A percentile compares a stretch with the other conserved stretches of the same genome.
These are phyloP conservation scores for Glomeris maerens DNA, from an alignment of 1,140 invertebrate genomes.

Conservation along the genomic window DNA sequence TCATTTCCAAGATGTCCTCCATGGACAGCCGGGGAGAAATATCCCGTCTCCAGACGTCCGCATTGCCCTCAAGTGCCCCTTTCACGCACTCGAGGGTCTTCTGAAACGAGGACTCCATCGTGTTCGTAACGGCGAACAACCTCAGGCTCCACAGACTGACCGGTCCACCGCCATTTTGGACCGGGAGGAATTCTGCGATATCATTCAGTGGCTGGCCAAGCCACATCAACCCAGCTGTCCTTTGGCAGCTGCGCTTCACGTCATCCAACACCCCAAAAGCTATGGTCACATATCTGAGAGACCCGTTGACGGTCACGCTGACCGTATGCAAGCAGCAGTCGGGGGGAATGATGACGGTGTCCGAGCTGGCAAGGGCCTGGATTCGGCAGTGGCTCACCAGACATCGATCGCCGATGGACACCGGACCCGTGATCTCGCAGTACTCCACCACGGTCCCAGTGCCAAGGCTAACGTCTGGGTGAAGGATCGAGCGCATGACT, in stretches of 20 bases:
- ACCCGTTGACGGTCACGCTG: constrained; percentile 19
- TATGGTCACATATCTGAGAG: constrained; percentile 28
- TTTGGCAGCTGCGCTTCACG: constrained; percentile 25
- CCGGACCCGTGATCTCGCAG: constrained; percentile 26
- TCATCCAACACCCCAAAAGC: constrained; percentile 30
- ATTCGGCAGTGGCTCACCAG: constrained; percentile 32
- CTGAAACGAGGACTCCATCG: constrained; percentile 27
- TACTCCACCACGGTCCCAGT: constrained; percentile 28
- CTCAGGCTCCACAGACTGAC: constrained; percentile 28
- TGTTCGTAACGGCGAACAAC: constrained; percentile 25
- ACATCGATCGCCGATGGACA: constrained; percentile 24
- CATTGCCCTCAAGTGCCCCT: too few species aligned
- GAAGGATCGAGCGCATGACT: constrained; percentile 12
- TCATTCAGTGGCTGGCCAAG: constrained; percentile 22
- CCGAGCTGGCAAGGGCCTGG: background rate
- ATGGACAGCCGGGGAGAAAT: background rate
- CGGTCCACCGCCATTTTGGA: constrained; percentile 3
- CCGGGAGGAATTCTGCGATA: constrained; percentile 8
- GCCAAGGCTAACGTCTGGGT: constrained; percentile 6
- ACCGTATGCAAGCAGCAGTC: constrained; percentile 31
- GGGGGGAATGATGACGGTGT: constrained; percentile 23
- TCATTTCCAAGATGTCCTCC: background rate
- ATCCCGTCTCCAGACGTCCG: background rate
- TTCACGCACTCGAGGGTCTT: background rate
- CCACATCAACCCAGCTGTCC: constrained; percentile 17